phyloP scores from a whole-genome alignment of 2,888 invertebrate genomes.

The Tubulanus polymorphus region DNA sequence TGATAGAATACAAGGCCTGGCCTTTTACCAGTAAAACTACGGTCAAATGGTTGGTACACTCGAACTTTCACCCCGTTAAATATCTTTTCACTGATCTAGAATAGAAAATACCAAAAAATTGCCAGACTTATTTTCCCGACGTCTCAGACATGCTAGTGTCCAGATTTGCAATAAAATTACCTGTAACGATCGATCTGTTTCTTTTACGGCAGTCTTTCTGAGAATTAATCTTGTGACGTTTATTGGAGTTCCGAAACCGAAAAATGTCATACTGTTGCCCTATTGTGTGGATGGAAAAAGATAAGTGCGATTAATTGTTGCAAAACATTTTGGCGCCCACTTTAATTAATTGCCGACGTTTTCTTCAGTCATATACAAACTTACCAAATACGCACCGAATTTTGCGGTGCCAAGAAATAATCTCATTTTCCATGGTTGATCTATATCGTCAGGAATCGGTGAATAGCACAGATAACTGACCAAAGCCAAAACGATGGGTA shows the following conservation, averaged over 20 bases:
- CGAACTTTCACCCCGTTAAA: background rate
- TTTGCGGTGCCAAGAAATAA: background rate
- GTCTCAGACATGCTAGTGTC: no score
- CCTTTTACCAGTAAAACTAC: background rate
- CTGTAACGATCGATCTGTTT: no score
- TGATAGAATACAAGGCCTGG: background rate
- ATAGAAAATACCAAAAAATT: background rate
- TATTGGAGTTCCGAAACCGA: background rate
- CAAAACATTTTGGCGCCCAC: no score
- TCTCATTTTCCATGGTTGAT: conserved; percentile 1
- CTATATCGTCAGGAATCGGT: background rate
- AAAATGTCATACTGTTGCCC: no score
- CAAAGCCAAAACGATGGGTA: background rate
- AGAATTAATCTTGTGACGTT: background rate
- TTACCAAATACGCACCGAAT: background rate
- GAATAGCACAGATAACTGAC: background rate
- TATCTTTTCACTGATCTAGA: background rate
- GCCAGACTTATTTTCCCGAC: no score
- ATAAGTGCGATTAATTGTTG: no score
- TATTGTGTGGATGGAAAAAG: no score
- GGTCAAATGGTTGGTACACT: background rate
- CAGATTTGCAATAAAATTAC: no score
- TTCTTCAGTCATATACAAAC: no score
- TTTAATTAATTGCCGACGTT: no score
- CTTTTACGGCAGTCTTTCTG: background rate